Base-by-base conservation (phyloP, 2,888 invertebrate species). In the Mellilla xanthometata region DNA sequence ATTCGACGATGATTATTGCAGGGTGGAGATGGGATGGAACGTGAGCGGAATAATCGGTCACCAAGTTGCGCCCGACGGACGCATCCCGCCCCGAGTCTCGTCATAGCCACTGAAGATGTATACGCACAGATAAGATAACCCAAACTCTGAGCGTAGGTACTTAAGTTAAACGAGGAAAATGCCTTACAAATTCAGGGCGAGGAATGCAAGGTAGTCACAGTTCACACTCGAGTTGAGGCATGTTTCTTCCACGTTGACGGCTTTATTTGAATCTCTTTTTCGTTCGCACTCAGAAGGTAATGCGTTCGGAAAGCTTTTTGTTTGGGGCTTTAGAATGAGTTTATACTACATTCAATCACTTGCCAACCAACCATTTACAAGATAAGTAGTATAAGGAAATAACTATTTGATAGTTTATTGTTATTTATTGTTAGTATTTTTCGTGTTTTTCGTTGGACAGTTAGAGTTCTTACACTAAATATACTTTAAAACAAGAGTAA, bases 1-100 rank as follows among this genome's bases (percentile, higher is more conserved):
- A 68, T 64, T 61, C 62, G 59, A 58, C 56, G 62, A 68, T 68
- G 63, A 76, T 71, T 65, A 72, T 67, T 62, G 62, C 65, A 57
- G 62, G 61, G 61, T 54, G 54, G 63, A 57, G 46, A 53, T 58
- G 59, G 58, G 54, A 27, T 49, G 33, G 29, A 45, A 74, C 78
- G 80, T 81, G 80, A 71, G 58, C 42, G 43, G 75, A 71, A 71
- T 77, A 27, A 39, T n/a, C 24, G 8, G n/a, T 8, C 24, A 13
- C 24, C 24, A 19, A 19, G 15, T 19, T 1, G 15, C 15, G 2
- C 2, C 1, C 15, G 15, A 19, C 15, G 15, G 15, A 19, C 15
- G 15, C 15, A 19, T 5, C 15, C 15, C 15, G 15, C 15, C 6
- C 15, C 3, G 15, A 5, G 15, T 6, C 15, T 19, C 24, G 24